Evolutionary conservation across 1,140 invertebrate species (phyloP).

Genomic region (Vanessa atalanta): DNA sequence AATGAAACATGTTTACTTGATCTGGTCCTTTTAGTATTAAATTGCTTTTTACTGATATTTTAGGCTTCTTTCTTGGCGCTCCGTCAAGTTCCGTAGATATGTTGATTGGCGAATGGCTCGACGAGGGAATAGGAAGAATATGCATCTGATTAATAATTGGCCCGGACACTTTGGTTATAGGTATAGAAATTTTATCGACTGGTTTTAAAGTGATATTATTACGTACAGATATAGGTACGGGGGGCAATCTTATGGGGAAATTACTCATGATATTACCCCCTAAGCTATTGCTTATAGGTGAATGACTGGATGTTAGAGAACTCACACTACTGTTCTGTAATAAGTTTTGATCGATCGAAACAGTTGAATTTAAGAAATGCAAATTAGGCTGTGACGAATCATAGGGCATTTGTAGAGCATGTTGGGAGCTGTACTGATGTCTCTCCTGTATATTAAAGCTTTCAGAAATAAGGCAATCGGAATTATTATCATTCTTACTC

Average conservation of each 20-base stretch:
- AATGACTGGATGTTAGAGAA: conserved; percentile 55
- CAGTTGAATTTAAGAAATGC: conserved; percentile 63
- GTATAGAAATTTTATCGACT: conserved; percentile 65
- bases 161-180: conserved; percentile 65
- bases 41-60: conserved; percentile 80
- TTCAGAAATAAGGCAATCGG: conserved; percentile 68
- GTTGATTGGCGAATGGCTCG: conserved; percentile 68
- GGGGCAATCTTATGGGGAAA: conserved; percentile 69
- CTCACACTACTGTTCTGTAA: conserved; percentile 60
- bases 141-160: conserved; percentile 74
- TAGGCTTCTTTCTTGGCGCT: conserved; percentile 74
- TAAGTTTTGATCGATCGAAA: conserved; percentile 62
- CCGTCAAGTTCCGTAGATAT: conserved; percentile 59
- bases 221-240: conserved; percentile 53
- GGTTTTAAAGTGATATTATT: conserved; percentile 70
- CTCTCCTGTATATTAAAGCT: conserved; percentile 60
- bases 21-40: conserved; percentile 77
- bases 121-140: conserved; percentile 68
- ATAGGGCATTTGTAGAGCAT: conserved; percentile 59
- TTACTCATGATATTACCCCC: conserved; percentile 72
- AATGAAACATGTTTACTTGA: conserved; percentile 75
- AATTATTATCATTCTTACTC: conserved; percentile 73
- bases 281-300: conserved; percentile 54
- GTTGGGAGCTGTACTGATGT: conserved; percentile 58
- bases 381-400: conserved; percentile 57